Evolutionary conservation across 2,797 vertebrate genomes (phyloP), one percentile per base, ranked within the genome.

Genomic region (Otolemur crassicaudatus): DNA sequence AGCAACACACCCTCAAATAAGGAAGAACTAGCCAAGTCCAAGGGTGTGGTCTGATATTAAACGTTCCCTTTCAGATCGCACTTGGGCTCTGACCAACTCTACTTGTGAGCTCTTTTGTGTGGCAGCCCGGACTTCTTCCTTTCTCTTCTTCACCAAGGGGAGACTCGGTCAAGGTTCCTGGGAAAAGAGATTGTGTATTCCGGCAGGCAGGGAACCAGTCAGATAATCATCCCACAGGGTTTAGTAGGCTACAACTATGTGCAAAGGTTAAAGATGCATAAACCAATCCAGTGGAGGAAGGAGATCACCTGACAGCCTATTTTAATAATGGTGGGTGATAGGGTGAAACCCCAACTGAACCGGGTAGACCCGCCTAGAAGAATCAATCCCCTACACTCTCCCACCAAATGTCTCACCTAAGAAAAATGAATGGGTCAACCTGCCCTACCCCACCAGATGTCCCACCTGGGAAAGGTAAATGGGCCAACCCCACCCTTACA

Each of bases 21-120:
- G 69, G 79, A 90, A 86, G 75, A 88, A 37, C 10, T 16, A n/a
- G 58, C 80, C 37, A 58, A 93, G 46, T 49, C 53, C 61, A 77
- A 7, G 82, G 91, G 91, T 77, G 70, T 65, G 92, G 77, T 60
- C 70, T 37, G 91, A 87, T 58, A 31, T 20, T 90, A 86, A 87
- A 58, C 2, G 43, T 75, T 91, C 34, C n/a, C 61, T 34, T 69
- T 88, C 31, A 31, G 49, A 76, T 82, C 75, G 12, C 60, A 29
- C 17, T 16, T 37, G 81, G 53, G 43, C 82, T 94, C 56, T 56
- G 17, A 61, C 37, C 67, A 88, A 75, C 91, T 73, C 46, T 27
- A 16, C 49, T 77, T 77, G 27, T 19, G 19, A 90, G 31, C 27
- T 31, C 6, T n/a, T 23, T 16, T 49, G 65, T 67, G 65, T 31